Evolutionary conservation across 2,797 vertebrate genomes (phyloP).

Genomic region (Craterocephalus amniculus): DNA sequence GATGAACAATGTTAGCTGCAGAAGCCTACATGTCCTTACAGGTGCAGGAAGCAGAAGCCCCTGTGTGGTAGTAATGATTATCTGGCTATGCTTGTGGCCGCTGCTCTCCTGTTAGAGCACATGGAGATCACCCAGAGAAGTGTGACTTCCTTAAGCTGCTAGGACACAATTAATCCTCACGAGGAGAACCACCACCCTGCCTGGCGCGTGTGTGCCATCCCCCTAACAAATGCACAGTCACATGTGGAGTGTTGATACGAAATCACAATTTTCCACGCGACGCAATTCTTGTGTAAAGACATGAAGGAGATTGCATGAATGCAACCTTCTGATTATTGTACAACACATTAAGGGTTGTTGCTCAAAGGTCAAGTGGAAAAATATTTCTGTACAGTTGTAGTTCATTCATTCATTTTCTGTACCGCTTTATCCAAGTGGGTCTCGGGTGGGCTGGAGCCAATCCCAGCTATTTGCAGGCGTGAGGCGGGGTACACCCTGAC

Average conservation of each 20-base stretch:
- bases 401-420: too few relatives aligned
- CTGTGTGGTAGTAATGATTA: constrained; percentile 7
- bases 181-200: constrained; percentile 63
- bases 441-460: too few relatives aligned
- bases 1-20: constrained; percentile 20
- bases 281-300: neutral
- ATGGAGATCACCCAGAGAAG: constrained; percentile 74
- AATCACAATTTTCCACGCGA: constrained; percentile 13
- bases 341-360: neutral
- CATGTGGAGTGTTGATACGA: constrained; percentile 19
- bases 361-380: neutral
- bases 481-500: too few relatives aligned
- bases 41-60: constrained; percentile 6
- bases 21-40: constrained; percentile 26
- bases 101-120: constrained; percentile 54
- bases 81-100: constrained; percentile 40
- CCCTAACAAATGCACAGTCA: constrained; percentile 15
- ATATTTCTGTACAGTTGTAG: neutral
- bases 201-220: constrained; percentile 24
- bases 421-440: too few relatives aligned
- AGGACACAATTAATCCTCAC: constrained; percentile 73
- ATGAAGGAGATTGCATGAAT: neutral
- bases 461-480: too few relatives aligned
- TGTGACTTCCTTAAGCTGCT: constrained; percentile 81
- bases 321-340: neutral